Base-by-base conservation (phyloP, 30 jellyfish, hydroid and myxozoan genomes). In the Cassiopea xamachana region DNA sequence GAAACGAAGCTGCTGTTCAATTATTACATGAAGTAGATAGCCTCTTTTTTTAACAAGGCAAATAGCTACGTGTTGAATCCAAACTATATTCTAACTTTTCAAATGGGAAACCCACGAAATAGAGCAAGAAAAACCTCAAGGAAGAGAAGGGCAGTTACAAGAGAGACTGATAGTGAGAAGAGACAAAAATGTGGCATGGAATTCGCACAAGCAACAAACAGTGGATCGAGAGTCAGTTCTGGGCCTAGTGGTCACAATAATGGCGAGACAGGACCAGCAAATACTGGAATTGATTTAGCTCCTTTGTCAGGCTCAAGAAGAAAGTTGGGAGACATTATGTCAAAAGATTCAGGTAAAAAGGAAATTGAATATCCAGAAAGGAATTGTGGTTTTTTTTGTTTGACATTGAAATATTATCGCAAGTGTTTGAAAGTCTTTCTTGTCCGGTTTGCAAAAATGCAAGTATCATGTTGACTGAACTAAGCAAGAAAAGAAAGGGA, bases 321-420 rank as follows among this genome's bases (percentile, higher is more conserved):
- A 27, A 27, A 27, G 39, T 27, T 27, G 39, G 39, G 39, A 27
- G 39, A 27, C 39, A 27, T 27, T 27, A 27, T 27, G 39, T 27
- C 39, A 27, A 27, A 27, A 27, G 39, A 27, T 27, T 27, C 39
- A 27, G 39, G 39, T 27, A 27, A 27, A 27, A 17, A 48, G 18
- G 78, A 69, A 69, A 69, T 17, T 45, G 78, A 69, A 69, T 27
- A 27, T 27, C 39, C 39, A 27, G 39, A 27, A 27, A 27, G 39
- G 39, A 27, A 27, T 27, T 27, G 39, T 27, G 78, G 78, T 69
- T 69, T 69, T 45, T 69, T 48, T 48, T 69, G 43, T 17, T 69
- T 69, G 78, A 69, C 78, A 17, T 69, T 69, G 78, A 45, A 69
- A 69, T 69, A 45, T 69, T 69, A 48, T 15, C 78, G 78, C 48